A percentile compares a stretch with the other conserved stretches of the same genome.
Conservation (phyloP, 2,888 invertebrate genomes). For the Cyclophora punctaria region DNA sequence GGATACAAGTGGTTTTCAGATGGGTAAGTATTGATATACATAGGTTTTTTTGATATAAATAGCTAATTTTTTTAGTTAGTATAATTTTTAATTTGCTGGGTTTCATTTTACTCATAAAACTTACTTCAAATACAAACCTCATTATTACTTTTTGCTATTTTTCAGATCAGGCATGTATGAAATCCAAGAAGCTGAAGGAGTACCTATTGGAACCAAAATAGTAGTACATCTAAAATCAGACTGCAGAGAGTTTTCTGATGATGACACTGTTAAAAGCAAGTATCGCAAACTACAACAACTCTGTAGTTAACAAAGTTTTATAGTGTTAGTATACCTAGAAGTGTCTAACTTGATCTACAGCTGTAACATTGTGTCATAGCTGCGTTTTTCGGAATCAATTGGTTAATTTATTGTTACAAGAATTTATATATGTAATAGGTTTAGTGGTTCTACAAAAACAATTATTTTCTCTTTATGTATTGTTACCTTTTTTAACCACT, state of each 20-base stretch:
- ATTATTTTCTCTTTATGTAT: constrained; percentile 8
- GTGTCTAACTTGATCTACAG: too few species aligned
- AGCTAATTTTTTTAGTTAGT: neutral
- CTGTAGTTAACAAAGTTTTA: too few species aligned
- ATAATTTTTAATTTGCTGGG: too few species aligned
- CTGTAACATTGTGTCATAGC: too few species aligned
- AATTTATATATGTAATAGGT: too few species aligned
- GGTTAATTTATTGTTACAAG: neutral
- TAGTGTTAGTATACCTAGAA: too few species aligned
- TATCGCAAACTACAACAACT: neutral
- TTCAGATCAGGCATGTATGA: constrained; percentile 89
- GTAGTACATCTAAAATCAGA: constrained; percentile 92
- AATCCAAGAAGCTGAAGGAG: constrained; percentile 88
- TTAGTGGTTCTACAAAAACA: too few species aligned
- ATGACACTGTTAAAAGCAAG: constrained; percentile 83
- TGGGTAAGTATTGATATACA: constrained; percentile 76
- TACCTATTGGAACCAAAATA: constrained; percentile 93
- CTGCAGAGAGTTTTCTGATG: constrained; percentile 91
- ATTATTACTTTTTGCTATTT: constrained; percentile 6
- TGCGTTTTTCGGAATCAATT: neutral
- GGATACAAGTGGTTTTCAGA: constrained; percentile 94
- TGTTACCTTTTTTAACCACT: too few species aligned
- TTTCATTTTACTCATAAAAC: too few species aligned
- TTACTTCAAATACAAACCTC: too few species aligned
- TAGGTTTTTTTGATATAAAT: neutral